Conservation (phyloP, 2,888 invertebrate species). For the Steinernema carpocapsae region DNA sequence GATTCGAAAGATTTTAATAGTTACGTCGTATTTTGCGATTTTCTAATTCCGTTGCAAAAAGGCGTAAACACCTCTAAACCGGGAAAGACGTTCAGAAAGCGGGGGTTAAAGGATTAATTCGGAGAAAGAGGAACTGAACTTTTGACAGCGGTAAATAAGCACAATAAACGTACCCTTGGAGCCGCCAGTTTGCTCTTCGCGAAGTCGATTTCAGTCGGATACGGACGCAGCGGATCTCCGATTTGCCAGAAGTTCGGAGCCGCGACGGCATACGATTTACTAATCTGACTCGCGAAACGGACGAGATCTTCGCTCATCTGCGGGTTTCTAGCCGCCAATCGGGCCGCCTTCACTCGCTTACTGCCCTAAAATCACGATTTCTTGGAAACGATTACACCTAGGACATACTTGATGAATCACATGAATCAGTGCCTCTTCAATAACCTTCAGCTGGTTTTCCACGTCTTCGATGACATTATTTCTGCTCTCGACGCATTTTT, state of each 20-base stretch:
- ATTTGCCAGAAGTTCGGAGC: slow-evolving; percentile 60
- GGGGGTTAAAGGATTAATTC: too few species aligned
- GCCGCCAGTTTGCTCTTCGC: slow-evolving; percentile 25
- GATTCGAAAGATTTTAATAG: too few species aligned
- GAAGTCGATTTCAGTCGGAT: slow-evolving; percentile 66
- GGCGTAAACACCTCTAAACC: too few species aligned
- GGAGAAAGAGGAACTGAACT: too few species aligned
- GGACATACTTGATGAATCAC: too few species aligned
- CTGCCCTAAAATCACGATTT: slow-evolving; percentile 48
- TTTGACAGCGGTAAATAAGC: too few species aligned
- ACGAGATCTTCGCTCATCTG: slow-evolving; percentile 62
- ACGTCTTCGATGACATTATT: slow-evolving; percentile 52
- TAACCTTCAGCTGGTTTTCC: slow-evolving; percentile 51
- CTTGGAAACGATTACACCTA: neutral
- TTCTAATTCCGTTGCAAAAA: too few species aligned
- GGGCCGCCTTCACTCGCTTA: slow-evolving; percentile 53
- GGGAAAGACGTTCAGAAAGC: too few species aligned
- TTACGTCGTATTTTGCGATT: too few species aligned
- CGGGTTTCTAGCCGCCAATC: slow-evolving; percentile 51
- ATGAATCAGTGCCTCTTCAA: slow-evolving; percentile 52
- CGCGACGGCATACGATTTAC: slow-evolving; percentile 59
- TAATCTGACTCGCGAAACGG: slow-evolving; percentile 62
- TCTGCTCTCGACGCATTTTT: slow-evolving; percentile 49
- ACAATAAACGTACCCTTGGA: neutral
- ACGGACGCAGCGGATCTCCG: slow-evolving; percentile 65